phyloP scores from a whole-genome alignment of 2,113 vertebrate genomes.

The Hippoglossus stenolepis region DNA sequence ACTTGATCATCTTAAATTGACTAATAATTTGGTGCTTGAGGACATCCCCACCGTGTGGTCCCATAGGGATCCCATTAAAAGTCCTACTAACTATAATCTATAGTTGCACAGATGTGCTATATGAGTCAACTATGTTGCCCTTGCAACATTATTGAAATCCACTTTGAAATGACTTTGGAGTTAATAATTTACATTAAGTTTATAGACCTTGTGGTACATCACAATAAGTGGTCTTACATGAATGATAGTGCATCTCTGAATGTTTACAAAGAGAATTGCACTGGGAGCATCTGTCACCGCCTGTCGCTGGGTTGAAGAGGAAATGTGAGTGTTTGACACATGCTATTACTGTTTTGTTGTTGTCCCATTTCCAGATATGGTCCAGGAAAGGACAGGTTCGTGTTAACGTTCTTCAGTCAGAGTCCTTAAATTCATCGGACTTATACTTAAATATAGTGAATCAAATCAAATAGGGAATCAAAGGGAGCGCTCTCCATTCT shows the following conservation, averaged over 20 bases:
- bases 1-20: constrained; percentile 75
- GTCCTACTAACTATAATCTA: constrained; percentile 60
- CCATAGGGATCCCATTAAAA: constrained; percentile 67
- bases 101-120: constrained; percentile 53
- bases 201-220: constrained; percentile 34
- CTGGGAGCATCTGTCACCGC: constrained; percentile 69
- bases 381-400: constrained; percentile 12
- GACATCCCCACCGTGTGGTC: constrained; percentile 67
- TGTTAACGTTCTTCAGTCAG: constrained; percentile 6
- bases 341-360: constrained; percentile 66
- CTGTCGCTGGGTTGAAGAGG: constrained; percentile 68
- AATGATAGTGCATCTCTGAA: constrained; percentile 46
- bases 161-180: constrained; percentile 78
- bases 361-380: constrained; percentile 31
- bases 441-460: constrained; percentile 1
- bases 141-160: constrained; percentile 54
- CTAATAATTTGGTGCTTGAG: constrained; percentile 77
- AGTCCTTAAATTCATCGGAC: neutral
- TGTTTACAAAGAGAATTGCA: constrained; percentile 72
- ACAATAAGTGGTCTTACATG: constrained; percentile 30
- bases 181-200: constrained; percentile 54
- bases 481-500: neutral
- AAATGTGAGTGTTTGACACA: constrained; percentile 67
- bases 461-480: constrained; percentile 26
- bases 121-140: constrained; percentile 39